phyloP scores from a whole-genome alignment of 2,113 vertebrate species.

The Prunella fulvescens region DNA sequence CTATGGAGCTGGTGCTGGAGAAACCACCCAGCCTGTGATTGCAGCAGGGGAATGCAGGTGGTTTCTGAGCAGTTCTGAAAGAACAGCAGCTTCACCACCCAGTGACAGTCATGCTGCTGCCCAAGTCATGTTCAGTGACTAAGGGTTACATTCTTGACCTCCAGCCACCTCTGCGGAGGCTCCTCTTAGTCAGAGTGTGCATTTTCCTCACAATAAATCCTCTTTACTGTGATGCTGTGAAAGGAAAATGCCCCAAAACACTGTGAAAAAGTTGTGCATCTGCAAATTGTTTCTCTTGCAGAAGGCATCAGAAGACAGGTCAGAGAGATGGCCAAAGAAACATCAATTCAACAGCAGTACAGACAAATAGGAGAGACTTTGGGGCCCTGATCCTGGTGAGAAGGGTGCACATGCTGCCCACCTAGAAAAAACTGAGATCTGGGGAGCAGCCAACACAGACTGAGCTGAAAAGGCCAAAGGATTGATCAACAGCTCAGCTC shows the following conservation, averaged over 20 bases:
- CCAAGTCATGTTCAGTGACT: background rate
- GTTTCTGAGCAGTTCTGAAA: background rate
- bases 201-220: background rate
- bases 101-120: fast-evolving
- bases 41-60: fast-evolving
- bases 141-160: background rate
- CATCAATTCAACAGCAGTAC: fast-evolving
- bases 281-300: background rate
- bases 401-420: background rate
- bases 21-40: fast-evolving
- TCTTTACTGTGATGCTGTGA: background rate
- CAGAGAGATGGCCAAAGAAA: background rate
- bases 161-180: background rate
- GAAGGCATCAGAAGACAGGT: fast-evolving
- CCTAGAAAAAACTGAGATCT: background rate
- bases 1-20: background rate
- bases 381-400: background rate
- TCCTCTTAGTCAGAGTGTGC: background rate
- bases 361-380: background rate
- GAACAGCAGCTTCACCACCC: background rate
- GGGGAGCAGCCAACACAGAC: background rate
- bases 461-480: background rate
- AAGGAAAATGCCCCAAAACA: background rate
- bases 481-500: background rate
- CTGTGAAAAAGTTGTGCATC: background rate